phyloP scores from a whole-genome alignment of 2,888 invertebrate genomes.

The Metopia argyrocephala region DNA sequence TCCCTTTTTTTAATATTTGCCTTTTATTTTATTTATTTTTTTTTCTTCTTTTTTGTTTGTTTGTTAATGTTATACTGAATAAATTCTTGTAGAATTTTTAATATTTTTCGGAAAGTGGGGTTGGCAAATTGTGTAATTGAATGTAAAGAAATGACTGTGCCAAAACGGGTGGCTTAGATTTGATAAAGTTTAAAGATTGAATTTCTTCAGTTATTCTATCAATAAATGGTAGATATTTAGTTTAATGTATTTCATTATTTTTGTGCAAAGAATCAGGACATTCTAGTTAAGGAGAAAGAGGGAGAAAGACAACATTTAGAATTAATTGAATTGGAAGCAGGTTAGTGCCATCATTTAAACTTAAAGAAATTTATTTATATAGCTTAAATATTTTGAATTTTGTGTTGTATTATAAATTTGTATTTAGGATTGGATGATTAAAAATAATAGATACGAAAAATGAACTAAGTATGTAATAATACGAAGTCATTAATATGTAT shows the following conservation, averaged over 20 bases:
- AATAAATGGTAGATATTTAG: conserved; percentile 24
- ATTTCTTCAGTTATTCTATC: conserved; percentile 12
- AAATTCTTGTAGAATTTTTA: not conserved
- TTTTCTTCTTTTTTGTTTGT: not conserved
- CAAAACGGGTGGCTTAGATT: not conserved
- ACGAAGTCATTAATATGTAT: too few species aligned
- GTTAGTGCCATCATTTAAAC: not conserved
- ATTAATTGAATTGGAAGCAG: conserved; percentile 38
- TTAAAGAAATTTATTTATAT: not conserved
- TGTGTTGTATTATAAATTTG: too few species aligned
- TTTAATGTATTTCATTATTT: conserved; percentile 25
- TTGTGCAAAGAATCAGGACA: not conserved
- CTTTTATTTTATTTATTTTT: not conserved
- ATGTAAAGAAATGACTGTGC: conserved; percentile 6
- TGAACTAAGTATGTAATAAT: too few species aligned
- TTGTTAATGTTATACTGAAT: conserved; percentile 9
- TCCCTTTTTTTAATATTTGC: conserved; percentile 2
- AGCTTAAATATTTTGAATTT: not conserved
- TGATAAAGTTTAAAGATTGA: conserved; percentile 31
- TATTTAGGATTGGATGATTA: too few species aligned
- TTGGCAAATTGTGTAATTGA: conserved; percentile 21
- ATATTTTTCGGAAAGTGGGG: not conserved
- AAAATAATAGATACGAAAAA: too few species aligned
- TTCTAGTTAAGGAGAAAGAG: not conserved
- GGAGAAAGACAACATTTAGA: not conserved